phyloP scores from a whole-genome alignment of 2,113 vertebrate species.

The Corythoichthys haematopterus region DNA sequence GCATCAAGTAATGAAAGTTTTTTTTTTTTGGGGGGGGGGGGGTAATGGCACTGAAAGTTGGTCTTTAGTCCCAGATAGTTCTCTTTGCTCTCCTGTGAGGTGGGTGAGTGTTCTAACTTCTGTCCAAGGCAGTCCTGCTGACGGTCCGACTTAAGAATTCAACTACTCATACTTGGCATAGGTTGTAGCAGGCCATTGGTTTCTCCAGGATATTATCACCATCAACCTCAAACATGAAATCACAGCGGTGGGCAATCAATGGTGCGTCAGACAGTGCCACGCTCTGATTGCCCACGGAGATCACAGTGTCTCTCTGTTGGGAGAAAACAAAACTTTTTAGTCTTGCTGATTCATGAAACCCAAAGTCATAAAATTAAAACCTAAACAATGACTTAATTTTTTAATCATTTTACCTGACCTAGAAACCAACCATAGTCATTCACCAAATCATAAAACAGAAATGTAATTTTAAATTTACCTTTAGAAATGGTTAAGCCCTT shows the following conservation, averaged over 20 bases:
- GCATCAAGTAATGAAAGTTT: constrained; percentile 35
- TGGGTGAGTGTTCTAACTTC: background rate
- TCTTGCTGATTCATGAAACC: too few species aligned
- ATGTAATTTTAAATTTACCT: too few species aligned
- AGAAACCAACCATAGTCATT: too few species aligned
- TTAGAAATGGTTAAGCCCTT: too few species aligned
- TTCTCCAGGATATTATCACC: constrained; percentile 70
- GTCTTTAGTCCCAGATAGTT: background rate
- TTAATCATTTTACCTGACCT: too few species aligned
- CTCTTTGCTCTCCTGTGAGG: constrained; percentile 2
- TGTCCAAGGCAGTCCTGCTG: constrained; percentile 28
- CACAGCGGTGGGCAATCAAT: constrained; percentile 63
- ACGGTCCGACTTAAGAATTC: background rate
- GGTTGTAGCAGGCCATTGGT: constrained; percentile 66
- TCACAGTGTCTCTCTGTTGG: constrained; percentile 59
- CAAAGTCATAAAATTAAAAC: too few species aligned
- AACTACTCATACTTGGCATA: constrained; percentile 73
- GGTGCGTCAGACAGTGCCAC: constrained; percentile 61
- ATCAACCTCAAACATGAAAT: constrained; percentile 69
- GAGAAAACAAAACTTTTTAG: background rate
- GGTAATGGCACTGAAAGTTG: constrained; percentile 41
- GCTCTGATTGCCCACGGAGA: constrained; percentile 67
- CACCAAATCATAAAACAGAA: too few species aligned
- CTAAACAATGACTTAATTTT: too few species aligned
- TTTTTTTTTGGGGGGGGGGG: background rate